Conservation (phyloP, 1,140 invertebrate species). For the Sycobia sp. region DNA sequence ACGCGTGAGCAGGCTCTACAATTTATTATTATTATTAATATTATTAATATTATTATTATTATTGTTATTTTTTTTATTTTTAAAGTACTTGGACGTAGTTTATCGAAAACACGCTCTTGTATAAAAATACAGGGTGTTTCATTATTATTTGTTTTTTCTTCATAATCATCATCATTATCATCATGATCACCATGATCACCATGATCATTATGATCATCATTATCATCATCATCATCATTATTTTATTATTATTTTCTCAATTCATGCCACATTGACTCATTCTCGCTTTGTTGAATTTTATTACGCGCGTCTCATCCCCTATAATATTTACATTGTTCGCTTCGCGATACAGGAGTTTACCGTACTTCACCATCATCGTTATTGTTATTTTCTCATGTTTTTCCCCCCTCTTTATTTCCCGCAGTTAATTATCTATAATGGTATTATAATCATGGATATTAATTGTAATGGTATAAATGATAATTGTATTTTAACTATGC, state of each 20-base stretch:
- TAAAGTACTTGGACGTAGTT: constrained; percentile 36
- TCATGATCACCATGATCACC: neutral
- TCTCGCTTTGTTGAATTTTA: constrained; percentile 10
- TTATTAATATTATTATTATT: too few species aligned
- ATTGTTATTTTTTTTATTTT: too few species aligned
- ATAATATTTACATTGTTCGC: constrained; percentile 34
- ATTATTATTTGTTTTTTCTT: constrained; percentile 29
- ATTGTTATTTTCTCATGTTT: constrained; percentile 17
- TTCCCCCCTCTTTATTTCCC: neutral
- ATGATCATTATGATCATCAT: neutral
- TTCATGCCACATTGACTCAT: constrained; percentile 17
- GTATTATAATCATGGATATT: too few species aligned
- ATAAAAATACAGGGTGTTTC: constrained; percentile 38
- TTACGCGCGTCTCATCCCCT: constrained; percentile 8
- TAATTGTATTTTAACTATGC: constrained; percentile 25
- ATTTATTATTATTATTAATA: too few species aligned
- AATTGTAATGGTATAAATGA: constrained; percentile 17
- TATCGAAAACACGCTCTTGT: constrained; percentile 35
- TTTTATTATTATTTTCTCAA: constrained; percentile 11
- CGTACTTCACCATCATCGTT: constrained; percentile 15
- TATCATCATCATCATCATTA: neutral
- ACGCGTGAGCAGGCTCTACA: constrained; percentile 27
- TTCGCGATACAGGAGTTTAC: constrained; percentile 29
- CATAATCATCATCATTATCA: constrained; percentile 11
- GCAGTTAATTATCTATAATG: constrained; percentile 8